Percentiles rank a stretch among this genome's conserved stretches.
Evolutionary conservation across 2,113 vertebrate genomes (phyloP).

Genomic region (Eublepharis macularius): DNA sequence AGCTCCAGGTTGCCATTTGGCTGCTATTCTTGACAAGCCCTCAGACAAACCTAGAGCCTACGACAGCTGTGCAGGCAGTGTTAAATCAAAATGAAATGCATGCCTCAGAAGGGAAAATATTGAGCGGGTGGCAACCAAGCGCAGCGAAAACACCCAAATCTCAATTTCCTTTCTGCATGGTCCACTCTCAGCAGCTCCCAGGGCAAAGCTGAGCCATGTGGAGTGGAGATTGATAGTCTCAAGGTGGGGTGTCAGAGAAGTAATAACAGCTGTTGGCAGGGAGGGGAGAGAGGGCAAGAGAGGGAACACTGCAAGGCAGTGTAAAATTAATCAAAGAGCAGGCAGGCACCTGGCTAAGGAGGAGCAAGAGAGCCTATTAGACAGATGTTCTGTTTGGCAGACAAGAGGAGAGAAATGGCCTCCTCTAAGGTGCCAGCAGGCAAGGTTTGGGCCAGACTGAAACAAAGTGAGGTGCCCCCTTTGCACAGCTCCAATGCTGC

Average conservation of each 20-base stretch:
- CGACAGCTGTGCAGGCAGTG: fast-evolving
- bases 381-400: neutral
- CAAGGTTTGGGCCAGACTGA: neutral
- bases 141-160: conserved; percentile 13
- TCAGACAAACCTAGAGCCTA: neutral
- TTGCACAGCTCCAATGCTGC: neutral
- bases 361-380: neutral
- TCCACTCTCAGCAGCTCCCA: neutral
- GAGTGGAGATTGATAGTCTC: neutral
- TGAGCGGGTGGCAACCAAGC: neutral
- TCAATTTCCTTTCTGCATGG: conserved; percentile 12
- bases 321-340: neutral
- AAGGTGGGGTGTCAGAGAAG: neutral
- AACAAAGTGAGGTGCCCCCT: neutral
- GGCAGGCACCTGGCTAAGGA: neutral
- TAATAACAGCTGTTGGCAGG: neutral
- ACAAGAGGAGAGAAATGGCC: neutral
- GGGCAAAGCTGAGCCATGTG: neutral
- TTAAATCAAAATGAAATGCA: neutral
- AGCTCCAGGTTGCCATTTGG: neutral
- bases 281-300: neutral
- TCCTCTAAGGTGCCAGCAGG: neutral
- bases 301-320: no score
- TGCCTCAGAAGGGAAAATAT: neutral
- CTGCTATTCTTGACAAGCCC: fast-evolving